Conservation (phyloP, 2,888 invertebrate species). For the Sinopyrophorus schimmeli region DNA sequence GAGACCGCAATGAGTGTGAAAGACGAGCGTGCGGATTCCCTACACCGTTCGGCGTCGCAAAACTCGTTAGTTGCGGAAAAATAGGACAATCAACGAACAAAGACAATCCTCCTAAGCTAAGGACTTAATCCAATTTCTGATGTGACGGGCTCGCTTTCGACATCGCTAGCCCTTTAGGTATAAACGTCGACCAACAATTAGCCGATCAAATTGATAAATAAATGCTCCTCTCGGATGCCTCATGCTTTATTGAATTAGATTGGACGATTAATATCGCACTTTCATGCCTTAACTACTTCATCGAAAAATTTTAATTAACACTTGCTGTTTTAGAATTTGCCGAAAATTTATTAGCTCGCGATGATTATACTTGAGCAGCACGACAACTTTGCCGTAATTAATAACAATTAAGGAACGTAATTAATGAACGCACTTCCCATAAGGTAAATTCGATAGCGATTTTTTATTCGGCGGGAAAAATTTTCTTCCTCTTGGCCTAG, state of each 20-base stretch:
- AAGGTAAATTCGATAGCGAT: slow-evolving; percentile 21
- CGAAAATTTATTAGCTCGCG: slow-evolving; percentile 25
- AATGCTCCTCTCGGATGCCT: slow-evolving; percentile 22
- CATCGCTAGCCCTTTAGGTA: slow-evolving; percentile 29
- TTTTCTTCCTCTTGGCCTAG: too few relatives aligned
- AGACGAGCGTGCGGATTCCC: slow-evolving; percentile 31
- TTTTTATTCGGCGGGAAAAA: too few relatives aligned
- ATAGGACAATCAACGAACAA: slow-evolving; percentile 34
- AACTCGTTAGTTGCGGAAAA: slow-evolving; percentile 33
- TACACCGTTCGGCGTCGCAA: slow-evolving; percentile 28
- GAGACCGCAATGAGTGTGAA: slow-evolving; percentile 35
- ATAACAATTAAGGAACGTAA: slow-evolving; percentile 28
- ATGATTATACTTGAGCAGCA: slow-evolving; percentile 25
- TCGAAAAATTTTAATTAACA: slow-evolving; percentile 18
- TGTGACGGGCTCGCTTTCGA: slow-evolving; percentile 32
- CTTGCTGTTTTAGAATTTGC: slow-evolving; percentile 16
- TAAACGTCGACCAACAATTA: slow-evolving; percentile 27
- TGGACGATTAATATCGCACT: slow-evolving; percentile 26
- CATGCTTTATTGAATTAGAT: slow-evolving; percentile 28
- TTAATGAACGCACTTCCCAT: slow-evolving; percentile 23
- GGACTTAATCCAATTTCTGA: slow-evolving; percentile 34
- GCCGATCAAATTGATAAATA: slow-evolving; percentile 31
- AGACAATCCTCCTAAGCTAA: slow-evolving; percentile 34
- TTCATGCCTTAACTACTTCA: slow-evolving; percentile 8
- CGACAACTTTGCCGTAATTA: slow-evolving; percentile 22